A percentile compares a stretch with the other conserved stretches of the same genome.
Conservation (phyloP, 64 coral and sea anemone species). For the Actinia tenebrosa region DNA sequence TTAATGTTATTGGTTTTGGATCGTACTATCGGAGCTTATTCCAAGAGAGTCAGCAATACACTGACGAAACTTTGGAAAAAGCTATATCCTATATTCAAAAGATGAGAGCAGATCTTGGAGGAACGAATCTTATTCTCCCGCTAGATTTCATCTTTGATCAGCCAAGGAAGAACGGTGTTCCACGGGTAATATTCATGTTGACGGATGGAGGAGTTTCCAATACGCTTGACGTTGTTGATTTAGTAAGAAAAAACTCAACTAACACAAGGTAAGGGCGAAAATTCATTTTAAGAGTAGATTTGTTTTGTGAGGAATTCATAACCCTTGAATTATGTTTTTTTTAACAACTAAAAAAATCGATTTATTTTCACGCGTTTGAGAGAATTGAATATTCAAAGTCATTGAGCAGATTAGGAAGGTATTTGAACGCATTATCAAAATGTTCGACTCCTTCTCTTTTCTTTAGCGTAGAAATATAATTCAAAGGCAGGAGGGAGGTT, state of each 20-base stretch:
- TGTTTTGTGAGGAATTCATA: background rate
- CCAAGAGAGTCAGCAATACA: conserved; percentile 72
- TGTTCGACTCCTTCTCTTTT: background rate
- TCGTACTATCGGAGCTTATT: conserved; percentile 88
- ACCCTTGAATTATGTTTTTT: background rate
- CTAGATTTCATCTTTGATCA: conserved; percentile 91
- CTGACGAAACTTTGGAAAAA: conserved; percentile 60
- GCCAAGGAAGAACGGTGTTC: conserved; percentile 52
- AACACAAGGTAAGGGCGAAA: conserved; percentile 62
- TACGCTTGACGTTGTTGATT: conserved; percentile 81
- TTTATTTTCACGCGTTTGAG: background rate
- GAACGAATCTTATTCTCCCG: conserved; percentile 74
- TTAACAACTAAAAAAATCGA: background rate
- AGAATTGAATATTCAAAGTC: background rate
- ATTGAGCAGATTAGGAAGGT: background rate
- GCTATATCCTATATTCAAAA: conserved; percentile 69
- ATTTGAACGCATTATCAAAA: background rate
- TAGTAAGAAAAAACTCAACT: conserved; percentile 67
- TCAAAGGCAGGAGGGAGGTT: background rate
- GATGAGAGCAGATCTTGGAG: conserved; percentile 89
- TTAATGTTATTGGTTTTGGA: conserved; percentile 87
- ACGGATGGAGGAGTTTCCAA: conserved; percentile 90
- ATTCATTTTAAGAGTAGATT: background rate
- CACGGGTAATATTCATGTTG: conserved; percentile 63
- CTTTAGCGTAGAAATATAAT: background rate